Evolutionary conservation across 2,113 vertebrate species (phyloP).

Genomic region (Pionites leucogaster): DNA sequence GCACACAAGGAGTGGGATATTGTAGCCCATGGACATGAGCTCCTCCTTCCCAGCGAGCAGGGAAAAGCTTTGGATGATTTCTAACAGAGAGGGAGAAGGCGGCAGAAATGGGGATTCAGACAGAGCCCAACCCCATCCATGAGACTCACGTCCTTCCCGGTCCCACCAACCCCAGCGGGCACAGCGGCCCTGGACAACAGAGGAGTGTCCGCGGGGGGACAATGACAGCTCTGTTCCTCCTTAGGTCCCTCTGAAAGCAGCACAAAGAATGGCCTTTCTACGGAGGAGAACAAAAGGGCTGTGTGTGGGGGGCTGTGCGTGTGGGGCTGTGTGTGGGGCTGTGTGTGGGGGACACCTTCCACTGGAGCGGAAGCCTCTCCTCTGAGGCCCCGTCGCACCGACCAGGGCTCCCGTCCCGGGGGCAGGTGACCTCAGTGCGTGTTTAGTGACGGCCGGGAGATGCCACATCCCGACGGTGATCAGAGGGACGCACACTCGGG

Average conservation of each 20-base stretch:
- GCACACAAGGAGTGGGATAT: accelerated
- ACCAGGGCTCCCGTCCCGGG: background rate
- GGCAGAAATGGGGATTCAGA: background rate
- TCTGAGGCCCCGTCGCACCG: accelerated
- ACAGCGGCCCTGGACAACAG: background rate
- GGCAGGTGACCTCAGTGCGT: background rate
- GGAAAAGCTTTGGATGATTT: background rate
- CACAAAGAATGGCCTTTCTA: background rate
- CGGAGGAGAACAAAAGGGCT: slow-evolving; percentile 3
- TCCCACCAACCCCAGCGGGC: background rate
- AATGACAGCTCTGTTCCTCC: background rate
- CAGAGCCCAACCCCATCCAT: background rate
- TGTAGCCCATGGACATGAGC: background rate
- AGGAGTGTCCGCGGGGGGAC: background rate
- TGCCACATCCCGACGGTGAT: background rate
- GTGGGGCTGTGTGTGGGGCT: too few relatives aligned
- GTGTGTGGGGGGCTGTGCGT: background rate
- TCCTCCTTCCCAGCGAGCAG: background rate
- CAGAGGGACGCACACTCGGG: background rate
- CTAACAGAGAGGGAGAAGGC: too few relatives aligned
- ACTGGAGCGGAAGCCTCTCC: background rate
- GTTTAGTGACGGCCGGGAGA: background rate
- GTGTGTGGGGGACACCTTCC: background rate
- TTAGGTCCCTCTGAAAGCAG: background rate
- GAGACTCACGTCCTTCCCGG: background rate